Percentiles rank a stretch among this genome's conserved stretches.
These are phyloP conservation scores for Lasioglossum vierecki DNA, from an alignment of 2,888 invertebrate species.

Conservation along the genomic window DNA sequence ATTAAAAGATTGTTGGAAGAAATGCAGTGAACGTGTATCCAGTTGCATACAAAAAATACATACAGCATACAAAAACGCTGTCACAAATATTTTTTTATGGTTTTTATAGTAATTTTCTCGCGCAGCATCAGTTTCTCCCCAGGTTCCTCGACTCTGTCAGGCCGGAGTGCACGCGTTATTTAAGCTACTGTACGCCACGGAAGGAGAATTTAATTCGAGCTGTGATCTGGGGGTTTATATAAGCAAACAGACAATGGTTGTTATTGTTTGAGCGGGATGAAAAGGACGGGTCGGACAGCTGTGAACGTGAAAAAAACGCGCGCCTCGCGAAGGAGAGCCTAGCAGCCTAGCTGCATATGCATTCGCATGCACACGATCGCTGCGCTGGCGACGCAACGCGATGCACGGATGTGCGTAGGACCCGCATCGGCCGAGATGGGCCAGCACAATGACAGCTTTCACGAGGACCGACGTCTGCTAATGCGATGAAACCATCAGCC, in stretches of 20 bases:
- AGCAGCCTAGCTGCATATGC: slow-evolving; percentile 37
- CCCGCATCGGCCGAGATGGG: slow-evolving; percentile 57
- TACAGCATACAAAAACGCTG: too few relatives aligned
- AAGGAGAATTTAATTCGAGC: slow-evolving; percentile 69
- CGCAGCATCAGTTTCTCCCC: neutral
- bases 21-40: neutral
- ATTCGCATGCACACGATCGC: slow-evolving; percentile 45
- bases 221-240: slow-evolving; percentile 68
- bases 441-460: slow-evolving; percentile 74
- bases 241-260: slow-evolving; percentile 77
- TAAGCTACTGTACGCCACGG: slow-evolving; percentile 33
- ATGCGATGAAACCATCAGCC: slow-evolving; percentile 44
- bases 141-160: slow-evolving; percentile 15
- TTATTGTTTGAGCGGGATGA: slow-evolving; percentile 78
- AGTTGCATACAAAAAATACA: too few relatives aligned
- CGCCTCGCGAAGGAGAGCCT: slow-evolving; percentile 48
- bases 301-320: slow-evolving; percentile 71
- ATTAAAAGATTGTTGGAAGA: neutral
- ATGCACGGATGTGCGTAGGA: slow-evolving; percentile 34
- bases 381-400: slow-evolving; percentile 18
- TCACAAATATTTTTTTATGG: neutral
- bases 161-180: slow-evolving; percentile 21
- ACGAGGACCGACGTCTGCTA: slow-evolving; percentile 60
- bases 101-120: neutral
- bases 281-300: slow-evolving; percentile 73